phyloP scores from a whole-genome alignment of 2,888 invertebrate genomes.

The Harpalus rubripes region DNA sequence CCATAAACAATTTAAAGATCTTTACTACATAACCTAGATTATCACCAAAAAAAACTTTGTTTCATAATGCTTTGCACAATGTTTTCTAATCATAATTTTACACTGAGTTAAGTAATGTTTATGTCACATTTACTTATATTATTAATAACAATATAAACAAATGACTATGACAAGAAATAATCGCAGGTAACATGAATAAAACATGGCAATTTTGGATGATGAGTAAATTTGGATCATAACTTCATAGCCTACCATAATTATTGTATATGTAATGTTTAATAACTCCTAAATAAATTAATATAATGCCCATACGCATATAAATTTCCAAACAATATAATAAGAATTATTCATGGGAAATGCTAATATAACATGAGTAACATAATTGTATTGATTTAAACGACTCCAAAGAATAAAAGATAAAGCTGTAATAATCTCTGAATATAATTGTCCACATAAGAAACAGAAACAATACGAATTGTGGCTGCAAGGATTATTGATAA shows the following conservation, averaged over 20 bases:
- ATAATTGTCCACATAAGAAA: conserved; percentile 2
- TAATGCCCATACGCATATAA: neutral
- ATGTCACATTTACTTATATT: conserved; percentile 34
- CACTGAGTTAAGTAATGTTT: neutral
- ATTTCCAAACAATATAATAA: neutral
- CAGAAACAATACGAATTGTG: neutral
- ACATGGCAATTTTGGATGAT: conserved; percentile 11
- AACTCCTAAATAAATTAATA: no score
- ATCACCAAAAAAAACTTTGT: conserved; percentile 15
- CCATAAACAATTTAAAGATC: conserved; percentile 14
- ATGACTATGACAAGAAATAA: conserved; percentile 8
- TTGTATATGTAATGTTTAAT: neutral
- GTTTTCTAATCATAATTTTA: conserved; percentile 30
- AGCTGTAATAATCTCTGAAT: conserved; percentile 28
- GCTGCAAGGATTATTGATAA: conserved; percentile 29
- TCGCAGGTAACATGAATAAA: conserved; percentile 10
- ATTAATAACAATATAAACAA: conserved; percentile 17
- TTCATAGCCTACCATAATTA: conserved; percentile 1
- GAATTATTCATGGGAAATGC: conserved; percentile 37
- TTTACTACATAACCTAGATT: conserved; percentile 37
- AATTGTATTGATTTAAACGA: conserved; percentile 45
- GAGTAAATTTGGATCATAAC: conserved; percentile 6
- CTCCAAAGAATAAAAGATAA: conserved; percentile 18
- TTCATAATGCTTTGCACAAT: conserved; percentile 17
- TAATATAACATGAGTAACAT: conserved; percentile 37